Base-by-base conservation (phyloP, 30 jellyfish, hydroid and myxozoan genomes). In the Catostylus mosaicus region DNA sequence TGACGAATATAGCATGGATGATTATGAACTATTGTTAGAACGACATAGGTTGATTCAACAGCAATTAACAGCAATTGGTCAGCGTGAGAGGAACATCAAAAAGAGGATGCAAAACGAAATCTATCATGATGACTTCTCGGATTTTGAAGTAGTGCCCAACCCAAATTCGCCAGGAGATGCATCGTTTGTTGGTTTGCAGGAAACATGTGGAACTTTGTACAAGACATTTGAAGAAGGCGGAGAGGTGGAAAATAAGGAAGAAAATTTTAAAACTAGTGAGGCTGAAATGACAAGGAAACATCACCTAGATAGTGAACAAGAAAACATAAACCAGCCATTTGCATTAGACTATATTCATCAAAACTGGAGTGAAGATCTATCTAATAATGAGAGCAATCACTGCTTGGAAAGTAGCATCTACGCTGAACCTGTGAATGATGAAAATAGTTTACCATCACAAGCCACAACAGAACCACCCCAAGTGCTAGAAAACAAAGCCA, bases 21-120 rank as follows among this genome's bases (percentile, higher is more conserved):
- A 91, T 65, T 91, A 63, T 62, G 88, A 91, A 48, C 84, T 91
- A 18, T 60, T 91, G 22, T 73, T 91, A 14, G 94, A 89, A 59
- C 73, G 98, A 27, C 98, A 91, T 73, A 78, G 91, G 5, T 85
- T 91, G 11, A 91, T 91, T 46, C 98, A 81, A 60, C 98, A 91
- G 61, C 96, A 91, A 38, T 59, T 91, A 8, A 30, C 84, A 37
- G 94, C 80, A 2, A 79, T 79, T 62, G 90, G 90, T n/a, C 43
- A 35, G 2, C 79, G 64, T 3, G 90, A 79, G 24, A 43, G 43
- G 31, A 31, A 45, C 70, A 32, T 79, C 11, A 20, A 79, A 79
- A 74, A 48, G 47, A 66, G 71, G 23, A 40, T 67, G 31, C 51
- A 30, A 26, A 50, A 68, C 20, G 50, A 30, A 37, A 30, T 16